A percentile compares a stretch with the other conserved stretches of the same genome.
Evolutionary conservation across 2,888 invertebrate genomes (phyloP).

Genomic region (Branchipolynoe longqiensis): DNA sequence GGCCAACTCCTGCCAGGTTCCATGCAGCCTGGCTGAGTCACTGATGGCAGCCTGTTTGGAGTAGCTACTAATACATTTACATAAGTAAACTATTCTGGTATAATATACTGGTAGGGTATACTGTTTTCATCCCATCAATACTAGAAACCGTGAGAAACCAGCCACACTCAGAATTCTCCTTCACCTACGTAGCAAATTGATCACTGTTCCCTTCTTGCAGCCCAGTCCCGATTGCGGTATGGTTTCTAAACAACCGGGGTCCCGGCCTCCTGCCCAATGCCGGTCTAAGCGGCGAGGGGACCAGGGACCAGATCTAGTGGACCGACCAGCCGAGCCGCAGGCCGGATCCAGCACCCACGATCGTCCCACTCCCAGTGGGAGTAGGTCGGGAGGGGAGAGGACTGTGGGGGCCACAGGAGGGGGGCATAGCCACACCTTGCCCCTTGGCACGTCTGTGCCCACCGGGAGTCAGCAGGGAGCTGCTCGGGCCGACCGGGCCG

Average conservation of each 20-base stretch:
- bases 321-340: background rate
- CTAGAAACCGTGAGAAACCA: background rate
- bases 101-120: background rate
- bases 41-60: too few relatives aligned
- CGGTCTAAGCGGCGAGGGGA: background rate
- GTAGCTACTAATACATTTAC: too few relatives aligned
- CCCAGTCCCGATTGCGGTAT: background rate
- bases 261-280: background rate
- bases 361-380: background rate
- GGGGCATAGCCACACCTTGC: background rate
- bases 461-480: background rate
- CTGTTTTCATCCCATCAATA: background rate
- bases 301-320: background rate
- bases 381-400: background rate
- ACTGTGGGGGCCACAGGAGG: background rate
- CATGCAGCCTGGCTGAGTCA: too few relatives aligned
- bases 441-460: background rate
- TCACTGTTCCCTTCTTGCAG: too few relatives aligned
- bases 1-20: too few relatives aligned
- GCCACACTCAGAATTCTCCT: background rate
- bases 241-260: conserved; percentile 27
- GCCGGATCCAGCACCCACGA: background rate
- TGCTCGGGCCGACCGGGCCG: background rate
- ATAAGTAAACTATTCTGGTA: too few relatives aligned
- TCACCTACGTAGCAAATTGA: too few relatives aligned